These are phyloP conservation scores for Caenorhabditis macrosperma DNA, from an alignment of 2,888 invertebrate genomes.

Conservation along the genomic window DNA sequence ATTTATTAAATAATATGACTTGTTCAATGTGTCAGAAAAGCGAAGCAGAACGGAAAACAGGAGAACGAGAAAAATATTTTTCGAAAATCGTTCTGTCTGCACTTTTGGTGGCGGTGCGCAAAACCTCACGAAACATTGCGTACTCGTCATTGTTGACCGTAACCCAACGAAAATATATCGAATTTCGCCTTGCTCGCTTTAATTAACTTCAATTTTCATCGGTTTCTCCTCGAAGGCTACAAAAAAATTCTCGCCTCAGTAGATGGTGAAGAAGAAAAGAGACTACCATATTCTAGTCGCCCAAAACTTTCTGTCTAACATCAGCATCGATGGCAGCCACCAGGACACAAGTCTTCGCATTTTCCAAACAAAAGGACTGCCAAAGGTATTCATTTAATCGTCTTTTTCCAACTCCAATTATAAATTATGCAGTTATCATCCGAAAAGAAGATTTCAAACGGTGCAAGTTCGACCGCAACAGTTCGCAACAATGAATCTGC, in stretches of 20 bases:
- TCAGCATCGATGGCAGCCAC: conserved; percentile 93
- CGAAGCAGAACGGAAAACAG: background rate
- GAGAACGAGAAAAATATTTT: conserved; percentile 4
- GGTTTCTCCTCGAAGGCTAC: background rate
- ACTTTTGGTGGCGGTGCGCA: background rate
- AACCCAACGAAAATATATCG: background rate
- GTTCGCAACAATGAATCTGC: conserved; percentile 44
- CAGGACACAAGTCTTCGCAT: conserved; percentile 83
- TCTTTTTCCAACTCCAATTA: background rate
- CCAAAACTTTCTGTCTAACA: conserved; percentile 93
- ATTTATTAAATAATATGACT: no score
- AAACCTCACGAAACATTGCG: conserved; percentile 11
- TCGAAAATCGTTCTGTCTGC: conserved; percentile 26
- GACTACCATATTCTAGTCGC: conserved; percentile 87
- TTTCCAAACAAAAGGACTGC: conserved; percentile 61
- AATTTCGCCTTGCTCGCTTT: background rate
- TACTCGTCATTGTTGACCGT: background rate
- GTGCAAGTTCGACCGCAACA: conserved; percentile 21
- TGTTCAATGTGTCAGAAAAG: no score
- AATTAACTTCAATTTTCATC: no score
- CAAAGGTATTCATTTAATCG: conserved; percentile 29
- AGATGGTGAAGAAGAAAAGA: conserved; percentile 53
- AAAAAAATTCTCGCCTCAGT: background rate
- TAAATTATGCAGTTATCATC: conserved; percentile 34
- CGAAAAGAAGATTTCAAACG: conserved; percentile 47